Evolutionary conservation across 92 coral and sea anemone species (phyloP).

Genomic region (Palythoa grandis): DNA sequence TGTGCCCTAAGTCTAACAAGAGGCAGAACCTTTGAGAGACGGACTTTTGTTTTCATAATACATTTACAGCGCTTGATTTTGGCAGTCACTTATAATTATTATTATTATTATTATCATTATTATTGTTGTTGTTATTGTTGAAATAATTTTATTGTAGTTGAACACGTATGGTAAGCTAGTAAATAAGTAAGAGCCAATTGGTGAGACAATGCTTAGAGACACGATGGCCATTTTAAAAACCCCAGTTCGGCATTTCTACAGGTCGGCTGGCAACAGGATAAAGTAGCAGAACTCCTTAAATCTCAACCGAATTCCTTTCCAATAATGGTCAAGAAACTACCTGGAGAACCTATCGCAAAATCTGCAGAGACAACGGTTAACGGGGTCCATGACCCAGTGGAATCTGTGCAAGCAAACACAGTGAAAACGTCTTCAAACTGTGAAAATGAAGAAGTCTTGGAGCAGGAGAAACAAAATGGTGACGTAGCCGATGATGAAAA

Average conservation of each 20-base stretch:
- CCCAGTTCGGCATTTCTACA: background rate
- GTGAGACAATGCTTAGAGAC: no score
- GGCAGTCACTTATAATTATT: no score
- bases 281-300: slow-evolving; percentile 34
- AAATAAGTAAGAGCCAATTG: no score
- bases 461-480: slow-evolving; percentile 6
- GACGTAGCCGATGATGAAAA: background rate
- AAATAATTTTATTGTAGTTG: no score
- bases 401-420: background rate
- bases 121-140: no score
- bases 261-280: slow-evolving; percentile 40
- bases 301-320: slow-evolving; percentile 34
- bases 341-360: background rate
- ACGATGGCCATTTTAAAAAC: no score
- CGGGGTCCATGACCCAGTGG: slow-evolving; percentile 14
- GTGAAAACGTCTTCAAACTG: background rate
- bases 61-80: no score
- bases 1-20: no score
- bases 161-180: no score
- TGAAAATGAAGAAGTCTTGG: background rate
- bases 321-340: slow-evolving; percentile 38
- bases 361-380: background rate
- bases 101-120: no score
- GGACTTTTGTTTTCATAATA: no score
- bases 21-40: no score